Base-by-base conservation (phyloP, 2,888 invertebrate species). In the Ecliptopera silaceata region DNA sequence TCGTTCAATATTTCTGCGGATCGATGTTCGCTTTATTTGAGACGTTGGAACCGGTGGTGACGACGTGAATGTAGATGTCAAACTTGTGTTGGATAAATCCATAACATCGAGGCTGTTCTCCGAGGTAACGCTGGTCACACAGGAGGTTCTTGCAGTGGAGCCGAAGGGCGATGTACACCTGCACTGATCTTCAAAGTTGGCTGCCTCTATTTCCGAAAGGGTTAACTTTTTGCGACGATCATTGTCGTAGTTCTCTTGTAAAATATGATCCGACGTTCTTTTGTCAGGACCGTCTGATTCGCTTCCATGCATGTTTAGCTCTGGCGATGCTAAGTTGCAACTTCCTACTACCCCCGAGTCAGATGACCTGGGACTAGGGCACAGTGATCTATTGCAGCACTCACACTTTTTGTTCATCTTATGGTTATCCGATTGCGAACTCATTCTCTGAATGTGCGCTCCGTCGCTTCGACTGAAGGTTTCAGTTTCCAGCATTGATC, bases 311-410 rank as follows among this genome's bases (percentile, higher is more conserved):
- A 88, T 80, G 39, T 88, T 85, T n/a, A 94, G 89, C 80, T 95
- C 95, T 0, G 95, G 95, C 0, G 95, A 95, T 4, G 95, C 93
- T 59, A 95, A 89, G 53, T 94, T 94, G 74, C 95, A 96, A 82
- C 96, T 96, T 20, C 96, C 97, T 0, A 96, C 97, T 86, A 97
- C 95, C 18, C 97, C 97, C 0, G 96, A 97, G 79, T 96, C 96
- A 12, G 97, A 96, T 5, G 95, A 95, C 61, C 95, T 90, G 0
- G 94, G 94, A 80, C 95, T 95, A 34, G 93, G 93, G 63, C 93
- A 94, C 65, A 93, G 80, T 0, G 93, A 94, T 66, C 92, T 90
- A 67, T 93, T 93, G 65, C 94, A 94, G 69, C 93, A 94, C 71
- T 92, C 93, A 69, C 94, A 94, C 74, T 88, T 90, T 59, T 72